Evolutionary conservation across 2,113 vertebrate genomes (phyloP).

Genomic region (Irena cyanogastra): DNA sequence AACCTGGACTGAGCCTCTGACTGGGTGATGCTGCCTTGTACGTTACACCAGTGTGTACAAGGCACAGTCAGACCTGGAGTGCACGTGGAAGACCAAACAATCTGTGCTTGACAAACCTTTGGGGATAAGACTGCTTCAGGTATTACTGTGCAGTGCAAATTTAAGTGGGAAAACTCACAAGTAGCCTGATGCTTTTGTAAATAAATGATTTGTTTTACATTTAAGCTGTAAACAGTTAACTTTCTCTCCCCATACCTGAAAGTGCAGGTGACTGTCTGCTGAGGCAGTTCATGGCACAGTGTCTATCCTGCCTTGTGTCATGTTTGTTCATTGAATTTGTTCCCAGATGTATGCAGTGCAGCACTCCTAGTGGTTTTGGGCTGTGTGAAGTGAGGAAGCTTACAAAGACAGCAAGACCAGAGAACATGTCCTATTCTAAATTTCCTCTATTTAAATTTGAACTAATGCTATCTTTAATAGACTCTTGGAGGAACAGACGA

Average conservation of each 20-base stretch:
- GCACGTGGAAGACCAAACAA: neutral
- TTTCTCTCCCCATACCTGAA: neutral
- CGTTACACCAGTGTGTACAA: accelerated
- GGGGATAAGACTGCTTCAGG: neutral
- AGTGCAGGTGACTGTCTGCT: neutral
- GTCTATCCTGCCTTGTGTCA: neutral
- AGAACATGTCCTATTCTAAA: neutral
- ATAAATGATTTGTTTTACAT: neutral
- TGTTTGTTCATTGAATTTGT: neutral
- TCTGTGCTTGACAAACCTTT: neutral
- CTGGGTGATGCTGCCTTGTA: neutral
- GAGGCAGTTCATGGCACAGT: accelerated
- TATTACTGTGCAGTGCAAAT: neutral
- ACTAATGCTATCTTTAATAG: neutral
- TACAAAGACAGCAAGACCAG: neutral
- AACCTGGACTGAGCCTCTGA: neutral
- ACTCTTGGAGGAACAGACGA: neutral
- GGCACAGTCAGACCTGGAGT: accelerated
- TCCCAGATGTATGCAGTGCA: accelerated
- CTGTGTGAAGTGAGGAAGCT: neutral
- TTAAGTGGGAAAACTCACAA: neutral
- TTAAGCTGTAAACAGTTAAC: neutral
- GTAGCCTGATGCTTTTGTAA: neutral
- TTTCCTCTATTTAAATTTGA: neutral
- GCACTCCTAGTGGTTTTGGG: neutral